Conservation (phyloP, 2,113 vertebrate genomes). For the Ictidomys tridecemlineatus region DNA sequence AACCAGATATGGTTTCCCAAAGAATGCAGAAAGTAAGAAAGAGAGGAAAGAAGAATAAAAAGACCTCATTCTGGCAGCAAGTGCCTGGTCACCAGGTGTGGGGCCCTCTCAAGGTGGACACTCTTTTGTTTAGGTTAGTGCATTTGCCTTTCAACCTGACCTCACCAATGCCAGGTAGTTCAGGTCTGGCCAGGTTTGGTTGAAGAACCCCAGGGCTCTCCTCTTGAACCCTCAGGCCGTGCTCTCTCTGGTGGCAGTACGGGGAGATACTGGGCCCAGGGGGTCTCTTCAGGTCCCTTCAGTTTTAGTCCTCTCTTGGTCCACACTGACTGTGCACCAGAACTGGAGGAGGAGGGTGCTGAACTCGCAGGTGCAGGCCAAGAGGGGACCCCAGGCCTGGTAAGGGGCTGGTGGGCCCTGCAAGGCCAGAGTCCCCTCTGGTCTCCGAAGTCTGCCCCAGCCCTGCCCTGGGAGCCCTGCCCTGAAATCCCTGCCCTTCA, state of each 20-base stretch:
- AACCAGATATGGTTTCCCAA: background rate
- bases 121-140: background rate
- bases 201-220: background rate
- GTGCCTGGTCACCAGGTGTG: no score
- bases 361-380: rapidly evolving
- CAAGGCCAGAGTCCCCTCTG: background rate
- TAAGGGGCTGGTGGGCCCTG: rapidly evolving
- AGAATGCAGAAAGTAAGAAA: background rate
- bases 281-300: background rate
- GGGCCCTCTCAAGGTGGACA: background rate
- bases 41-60: no score
- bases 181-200: no score
- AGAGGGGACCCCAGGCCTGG: no score
- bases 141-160: background rate
- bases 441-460: no score
- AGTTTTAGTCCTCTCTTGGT: no score
- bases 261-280: rapidly evolving
- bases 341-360: no score
- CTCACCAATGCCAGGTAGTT: background rate
- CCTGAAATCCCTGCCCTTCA: rapidly evolving
- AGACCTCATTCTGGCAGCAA: rapidly evolving
- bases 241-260: no score
- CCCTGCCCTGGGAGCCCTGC: no score
- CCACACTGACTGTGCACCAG: rapidly evolving
- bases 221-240: no score